Evolutionary conservation across 2,113 vertebrate species (phyloP), one percentile per base, ranked within the genome.

Genomic region (Erythrocercus mccallii): DNA sequence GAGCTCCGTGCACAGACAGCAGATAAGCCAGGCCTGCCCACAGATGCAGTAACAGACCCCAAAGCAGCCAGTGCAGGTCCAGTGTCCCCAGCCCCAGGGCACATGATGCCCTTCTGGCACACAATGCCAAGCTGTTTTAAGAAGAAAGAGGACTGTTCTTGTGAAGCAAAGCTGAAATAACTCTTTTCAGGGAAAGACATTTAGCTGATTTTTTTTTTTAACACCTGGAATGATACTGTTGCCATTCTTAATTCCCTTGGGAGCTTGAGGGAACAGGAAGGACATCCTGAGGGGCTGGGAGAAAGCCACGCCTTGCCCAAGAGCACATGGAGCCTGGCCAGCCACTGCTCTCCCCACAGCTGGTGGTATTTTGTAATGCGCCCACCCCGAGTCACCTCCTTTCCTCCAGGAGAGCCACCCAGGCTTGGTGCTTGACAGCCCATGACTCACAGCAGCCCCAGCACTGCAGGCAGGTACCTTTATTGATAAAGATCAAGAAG

Each of bases 91-190:
- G 25, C 1, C 4, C 6, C 3, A 0, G 33, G 31, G 15, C 33
- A 28, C 16, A 10, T 0, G 2, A 13, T 14, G 40, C 20, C 53
- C 27, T 44, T 38, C 57, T 37, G 15, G 33, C 44, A 81, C 38
- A 44, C 1, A 0, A 1, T 0, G 1, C 18, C 0, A 0, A 51
- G 60, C 28, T 53, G 25, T 6, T 81, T 18, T 3, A 51, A 58
- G 54, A 56, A 18, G 27, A 20, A 40, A 40, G 40, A 4, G 15
- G 10, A 33, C 56, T 57, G 40, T 9, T 40, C 23, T 8, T 47
- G 8, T 33, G 40, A 70, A 57, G 35, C 21, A 44, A 62, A 62
- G 38, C 33, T 37, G 38, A 31, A 64, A 42, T 10, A 15, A 3
- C 1, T 51, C 4, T 60, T 44, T 33, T 13, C 2, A 5, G 11